Base-by-base conservation (phyloP, 1,140 invertebrate genomes). In the Micrasema minimum region DNA sequence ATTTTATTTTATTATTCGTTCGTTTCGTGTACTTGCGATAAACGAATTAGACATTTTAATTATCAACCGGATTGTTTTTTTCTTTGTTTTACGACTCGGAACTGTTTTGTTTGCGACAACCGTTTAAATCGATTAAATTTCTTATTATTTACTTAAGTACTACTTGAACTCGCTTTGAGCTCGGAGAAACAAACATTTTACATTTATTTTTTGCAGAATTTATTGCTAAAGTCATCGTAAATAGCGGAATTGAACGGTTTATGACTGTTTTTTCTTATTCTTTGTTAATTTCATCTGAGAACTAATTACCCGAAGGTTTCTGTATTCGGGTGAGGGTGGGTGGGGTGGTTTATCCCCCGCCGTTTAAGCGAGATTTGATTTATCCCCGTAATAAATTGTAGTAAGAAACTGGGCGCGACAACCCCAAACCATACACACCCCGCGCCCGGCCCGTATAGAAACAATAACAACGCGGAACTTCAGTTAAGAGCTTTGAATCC, bases 331-430 rank as follows among this genome's bases (percentile, higher is more conserved):
- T 2, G 12, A 16, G 43, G 43, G 20, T 9, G 26, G 61, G 11
- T 26, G 51, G 20, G 64, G 66, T 38, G 57, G 55, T 35, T 35
- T 59, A 48, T 45, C 71, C 26, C 59, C 51, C 45, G 55, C 55
- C 71, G 71, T 67, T 72, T 72, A 72, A 62, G 66, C 71, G 67
- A 65, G 66, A 69, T 72, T 72, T 72, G 71, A 72, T 72, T 72
- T 72, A 72, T 72, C 71, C 67, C 22, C 71, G 69, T 61, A 72
- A 72, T 72, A 72, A 72, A 72, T 72, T 68, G n/a, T 62, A 18
- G 55, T 14, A 50, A 65, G 66, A 72, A 72, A 72, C 71, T 69
- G 71, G 69, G 71, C 71, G 71, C 71, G 71, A 72, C 66, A 68
- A 43, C n/a, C 26, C 59, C 37, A 57, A 38, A 37, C 35, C 31